phyloP scores from a whole-genome alignment of 2,113 vertebrate species.

The Sporophila hypoxantha region DNA sequence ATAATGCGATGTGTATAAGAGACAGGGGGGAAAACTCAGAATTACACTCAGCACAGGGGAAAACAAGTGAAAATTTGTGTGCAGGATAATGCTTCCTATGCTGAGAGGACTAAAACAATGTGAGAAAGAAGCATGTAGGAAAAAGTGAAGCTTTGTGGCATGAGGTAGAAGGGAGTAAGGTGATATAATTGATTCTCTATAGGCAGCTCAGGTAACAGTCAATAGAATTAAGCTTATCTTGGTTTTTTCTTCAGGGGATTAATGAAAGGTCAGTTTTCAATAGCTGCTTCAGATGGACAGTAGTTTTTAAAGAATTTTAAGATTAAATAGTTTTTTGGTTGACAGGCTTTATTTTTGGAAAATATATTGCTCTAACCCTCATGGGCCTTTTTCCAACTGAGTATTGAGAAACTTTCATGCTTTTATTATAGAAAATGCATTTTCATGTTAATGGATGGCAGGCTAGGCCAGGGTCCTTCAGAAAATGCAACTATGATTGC shows the following conservation, averaged over 20 bases:
- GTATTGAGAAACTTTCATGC: background rate
- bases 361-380: background rate
- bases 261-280: background rate
- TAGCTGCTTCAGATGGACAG: background rate
- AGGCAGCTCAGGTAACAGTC: constrained; percentile 22
- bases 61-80: constrained; percentile 1
- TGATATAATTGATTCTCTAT: background rate
- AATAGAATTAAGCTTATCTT: constrained; percentile 1
- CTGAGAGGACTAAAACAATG: background rate
- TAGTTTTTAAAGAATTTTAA: background rate
- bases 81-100: background rate
- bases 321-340: background rate
- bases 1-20: too few species aligned
- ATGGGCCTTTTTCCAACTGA: background rate
- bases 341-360: background rate
- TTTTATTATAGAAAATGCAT: background rate
- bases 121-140: background rate
- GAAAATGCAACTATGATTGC: background rate
- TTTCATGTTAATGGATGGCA: background rate
- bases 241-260: background rate
- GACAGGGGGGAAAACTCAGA: too few species aligned
- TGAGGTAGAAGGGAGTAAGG: background rate
- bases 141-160: background rate
- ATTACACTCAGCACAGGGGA: background rate
- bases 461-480: background rate